These are phyloP conservation scores for Eristalis arbustorum DNA, from an alignment of 2,888 invertebrate genomes.

Conservation along the genomic window DNA sequence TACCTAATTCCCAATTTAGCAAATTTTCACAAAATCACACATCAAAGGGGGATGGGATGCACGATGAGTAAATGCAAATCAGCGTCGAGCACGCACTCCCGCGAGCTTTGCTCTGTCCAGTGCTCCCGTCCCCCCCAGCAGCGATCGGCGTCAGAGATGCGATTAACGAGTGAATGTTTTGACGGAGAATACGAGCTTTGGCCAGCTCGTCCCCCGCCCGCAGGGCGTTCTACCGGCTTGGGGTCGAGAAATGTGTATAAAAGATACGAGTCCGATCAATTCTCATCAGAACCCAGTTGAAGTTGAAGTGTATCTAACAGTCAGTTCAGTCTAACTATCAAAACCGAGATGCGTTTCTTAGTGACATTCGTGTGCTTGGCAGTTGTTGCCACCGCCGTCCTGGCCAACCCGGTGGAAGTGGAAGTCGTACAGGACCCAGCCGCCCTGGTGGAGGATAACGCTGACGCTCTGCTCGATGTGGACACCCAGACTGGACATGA, in stretches of 20 bases:
- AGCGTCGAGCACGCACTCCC: constrained; percentile 9
- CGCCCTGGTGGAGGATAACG: constrained; percentile 8
- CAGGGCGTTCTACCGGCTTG: not conserved
- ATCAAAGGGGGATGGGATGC: constrained; percentile 29
- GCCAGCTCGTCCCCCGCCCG: not conserved
- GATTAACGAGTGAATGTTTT: too few relatives aligned
- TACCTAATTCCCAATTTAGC: constrained; percentile 21
- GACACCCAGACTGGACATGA: constrained; percentile 72
- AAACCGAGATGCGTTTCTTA: constrained; percentile 70
- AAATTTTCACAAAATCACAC: constrained; percentile 32
- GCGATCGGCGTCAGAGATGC: not conserved
- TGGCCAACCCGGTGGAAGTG: constrained; percentile 47
- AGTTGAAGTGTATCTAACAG: constrained; percentile 50
- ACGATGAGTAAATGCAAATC: constrained; percentile 14
- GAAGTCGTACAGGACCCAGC: constrained; percentile 27
- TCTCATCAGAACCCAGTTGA: constrained; percentile 56
- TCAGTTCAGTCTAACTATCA: not conserved
- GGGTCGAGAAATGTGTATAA: constrained; percentile 40
- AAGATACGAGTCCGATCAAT: constrained; percentile 28
- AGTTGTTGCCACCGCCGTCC: constrained; percentile 40
- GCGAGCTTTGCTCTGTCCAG: not conserved
- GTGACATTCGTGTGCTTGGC: constrained; percentile 66
- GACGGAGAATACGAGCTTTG: not conserved
- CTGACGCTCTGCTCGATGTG: constrained; percentile 66
- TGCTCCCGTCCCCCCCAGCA: not conserved